These are phyloP conservation scores for Caenorhabditis doughertyi DNA, from an alignment of 2,888 invertebrate genomes.

Conservation along the genomic window DNA sequence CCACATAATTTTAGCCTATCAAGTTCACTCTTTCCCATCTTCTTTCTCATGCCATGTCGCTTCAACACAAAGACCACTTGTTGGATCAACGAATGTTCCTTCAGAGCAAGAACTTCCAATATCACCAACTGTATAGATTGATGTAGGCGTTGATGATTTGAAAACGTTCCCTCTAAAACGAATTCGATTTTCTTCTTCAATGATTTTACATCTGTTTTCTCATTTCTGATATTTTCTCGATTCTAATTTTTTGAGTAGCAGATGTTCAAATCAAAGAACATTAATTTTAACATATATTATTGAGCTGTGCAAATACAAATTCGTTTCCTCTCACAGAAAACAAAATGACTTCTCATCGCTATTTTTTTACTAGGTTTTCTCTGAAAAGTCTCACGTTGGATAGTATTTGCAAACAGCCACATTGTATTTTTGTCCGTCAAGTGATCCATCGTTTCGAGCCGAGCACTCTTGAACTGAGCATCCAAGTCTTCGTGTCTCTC, in stretches of 20 bases:
- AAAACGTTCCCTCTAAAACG: conserved; percentile 58
- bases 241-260: conserved; percentile 1
- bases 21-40: conserved; percentile 36
- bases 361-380: neutral
- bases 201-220: conserved; percentile 1
- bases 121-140: conserved; percentile 44
- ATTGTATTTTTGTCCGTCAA: conserved; percentile 53
- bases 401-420: conserved; percentile 66
- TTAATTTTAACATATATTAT: conserved; percentile 21
- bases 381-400: conserved; percentile 50
- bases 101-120: conserved; percentile 35
- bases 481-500: conserved; percentile 50
- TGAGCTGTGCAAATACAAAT: conserved; percentile 27
- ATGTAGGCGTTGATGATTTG: conserved; percentile 22
- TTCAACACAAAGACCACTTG: conserved; percentile 54
- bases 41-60: conserved; percentile 27
- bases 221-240: neutral
- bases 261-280: conserved; percentile 21
- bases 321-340: neutral
- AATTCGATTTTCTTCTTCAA: neutral
- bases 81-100: conserved; percentile 43
- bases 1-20: conserved; percentile 54
- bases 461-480: conserved; percentile 60
- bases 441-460: conserved; percentile 48
- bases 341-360: neutral